Percentiles rank a stretch among this genome's conserved stretches.
phyloP scores from a whole-genome alignment of 2,797 vertebrate genomes.

The Triplophysa yarkandensis region DNA sequence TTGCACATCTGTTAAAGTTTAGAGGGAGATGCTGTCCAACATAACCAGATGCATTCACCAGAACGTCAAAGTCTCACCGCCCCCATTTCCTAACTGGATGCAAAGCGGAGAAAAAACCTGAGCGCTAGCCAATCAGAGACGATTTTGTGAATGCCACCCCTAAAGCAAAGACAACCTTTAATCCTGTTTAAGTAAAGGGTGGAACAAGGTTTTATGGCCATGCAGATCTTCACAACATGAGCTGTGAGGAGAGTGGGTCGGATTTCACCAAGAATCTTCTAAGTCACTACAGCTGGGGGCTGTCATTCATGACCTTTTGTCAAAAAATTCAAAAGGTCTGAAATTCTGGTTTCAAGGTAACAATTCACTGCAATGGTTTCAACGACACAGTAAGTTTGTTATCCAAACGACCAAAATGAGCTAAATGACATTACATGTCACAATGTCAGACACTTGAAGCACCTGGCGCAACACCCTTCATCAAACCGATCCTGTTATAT shows the following conservation, averaged over 20 bases:
- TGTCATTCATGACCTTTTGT: neutral
- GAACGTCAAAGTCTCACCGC: neutral
- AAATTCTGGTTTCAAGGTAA: neutral
- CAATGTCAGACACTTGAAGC: neutral
- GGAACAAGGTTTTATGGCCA: neutral
- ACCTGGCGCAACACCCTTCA: neutral
- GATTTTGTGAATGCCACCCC: neutral
- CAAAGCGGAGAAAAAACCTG: neutral
- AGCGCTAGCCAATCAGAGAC: neutral
- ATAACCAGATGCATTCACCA: conserved; percentile 2
- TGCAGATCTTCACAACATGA: neutral
- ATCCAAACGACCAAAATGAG: neutral
- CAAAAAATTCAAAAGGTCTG: neutral
- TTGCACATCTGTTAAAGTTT: conserved; percentile 21
- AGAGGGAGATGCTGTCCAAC: neutral
- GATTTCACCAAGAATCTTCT: conserved; percentile 8
- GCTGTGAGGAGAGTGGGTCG: neutral
- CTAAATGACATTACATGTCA: neutral
- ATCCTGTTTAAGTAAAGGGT: neutral
- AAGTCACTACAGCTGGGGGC: neutral
- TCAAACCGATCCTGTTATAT: no score
- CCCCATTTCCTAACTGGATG: conserved; percentile 3
- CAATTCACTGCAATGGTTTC: neutral
- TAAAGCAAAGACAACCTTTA: conserved; percentile 1
- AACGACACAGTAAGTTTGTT: neutral